Evolutionary conservation across 2,797 vertebrate genomes (phyloP).

Genomic region (Mormyrus proboscirostris): DNA sequence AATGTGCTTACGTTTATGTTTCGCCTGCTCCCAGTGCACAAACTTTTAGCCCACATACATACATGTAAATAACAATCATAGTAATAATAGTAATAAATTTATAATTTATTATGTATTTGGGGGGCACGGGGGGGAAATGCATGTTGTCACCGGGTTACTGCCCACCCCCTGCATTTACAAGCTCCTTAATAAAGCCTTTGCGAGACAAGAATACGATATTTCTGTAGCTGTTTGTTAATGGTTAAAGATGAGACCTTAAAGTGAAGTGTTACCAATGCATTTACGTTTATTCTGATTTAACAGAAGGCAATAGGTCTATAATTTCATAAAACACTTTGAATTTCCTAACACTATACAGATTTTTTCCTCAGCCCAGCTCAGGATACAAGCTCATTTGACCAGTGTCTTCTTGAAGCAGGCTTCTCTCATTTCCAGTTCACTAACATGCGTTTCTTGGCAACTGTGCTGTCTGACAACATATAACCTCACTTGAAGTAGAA

Average conservation of each 20-base stretch:
- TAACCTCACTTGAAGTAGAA: not conserved
- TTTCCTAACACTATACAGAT: not conserved
- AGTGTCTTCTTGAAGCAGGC: not conserved
- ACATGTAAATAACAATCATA: not conserved
- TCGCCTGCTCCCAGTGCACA: not conserved
- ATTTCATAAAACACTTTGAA: not conserved
- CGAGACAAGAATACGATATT: not conserved
- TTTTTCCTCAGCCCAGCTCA: not conserved
- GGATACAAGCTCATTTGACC: not conserved
- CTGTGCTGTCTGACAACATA: not conserved
- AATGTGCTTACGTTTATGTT: not conserved
- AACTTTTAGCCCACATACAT: not conserved
- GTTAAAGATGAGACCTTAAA: not conserved
- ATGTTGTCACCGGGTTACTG: not conserved
- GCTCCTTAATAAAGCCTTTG: not conserved
- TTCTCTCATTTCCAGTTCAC: not conserved
- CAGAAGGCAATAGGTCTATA: not conserved
- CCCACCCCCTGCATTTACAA: not conserved
- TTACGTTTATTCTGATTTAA: not conserved
- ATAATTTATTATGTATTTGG: not conserved
- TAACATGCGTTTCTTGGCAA: not conserved
- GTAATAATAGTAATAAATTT: not conserved
- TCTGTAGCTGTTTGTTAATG: not conserved
- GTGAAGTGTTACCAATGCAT: not conserved
- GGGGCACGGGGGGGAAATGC: too few relatives aligned